Evolutionary conservation across 1,140 invertebrate genomes (phyloP).

Genomic region (Vanessa atalanta): DNA sequence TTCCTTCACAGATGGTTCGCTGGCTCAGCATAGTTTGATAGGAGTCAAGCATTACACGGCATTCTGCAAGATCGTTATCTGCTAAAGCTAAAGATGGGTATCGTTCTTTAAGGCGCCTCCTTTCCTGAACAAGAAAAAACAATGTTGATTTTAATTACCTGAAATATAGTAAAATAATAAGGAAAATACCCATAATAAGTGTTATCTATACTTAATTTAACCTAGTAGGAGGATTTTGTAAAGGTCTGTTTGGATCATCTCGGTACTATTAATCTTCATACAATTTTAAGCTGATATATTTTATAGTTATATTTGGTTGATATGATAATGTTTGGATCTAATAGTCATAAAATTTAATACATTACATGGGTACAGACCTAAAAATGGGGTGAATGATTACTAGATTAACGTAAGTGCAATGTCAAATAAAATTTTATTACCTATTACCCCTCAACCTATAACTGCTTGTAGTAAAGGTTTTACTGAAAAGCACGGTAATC

Average conservation of each 20-base stretch:
- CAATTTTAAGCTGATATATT: not conserved
- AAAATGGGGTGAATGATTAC: not conserved
- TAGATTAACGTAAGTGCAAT: conserved; percentile 6
- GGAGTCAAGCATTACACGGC: conserved; percentile 87
- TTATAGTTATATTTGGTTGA: not conserved
- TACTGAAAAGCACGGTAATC: too few species aligned
- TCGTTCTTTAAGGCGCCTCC: conserved; percentile 89
- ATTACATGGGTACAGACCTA: not conserved
- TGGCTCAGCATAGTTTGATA: conserved; percentile 90
- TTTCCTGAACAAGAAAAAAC: conserved; percentile 82
- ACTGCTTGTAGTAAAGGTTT: not conserved
- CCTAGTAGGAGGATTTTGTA: too few species aligned
- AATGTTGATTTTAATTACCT: not conserved
- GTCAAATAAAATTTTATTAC: conserved; percentile 2
- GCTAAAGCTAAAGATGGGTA: conserved; percentile 89
- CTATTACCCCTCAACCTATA: not conserved
- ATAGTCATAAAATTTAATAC: not conserved
- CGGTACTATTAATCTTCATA: too few species aligned
- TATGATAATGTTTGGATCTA: not conserved
- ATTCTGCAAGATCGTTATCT: conserved; percentile 88
- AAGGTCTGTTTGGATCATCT: too few species aligned
- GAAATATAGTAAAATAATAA: too few species aligned
- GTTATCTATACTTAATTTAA: too few species aligned
- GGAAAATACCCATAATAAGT: too few species aligned
- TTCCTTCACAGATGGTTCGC: conserved; percentile 91